phyloP scores from a whole-genome alignment of 2,113 vertebrate species.

The Herpailurus yagouaroundi region DNA sequence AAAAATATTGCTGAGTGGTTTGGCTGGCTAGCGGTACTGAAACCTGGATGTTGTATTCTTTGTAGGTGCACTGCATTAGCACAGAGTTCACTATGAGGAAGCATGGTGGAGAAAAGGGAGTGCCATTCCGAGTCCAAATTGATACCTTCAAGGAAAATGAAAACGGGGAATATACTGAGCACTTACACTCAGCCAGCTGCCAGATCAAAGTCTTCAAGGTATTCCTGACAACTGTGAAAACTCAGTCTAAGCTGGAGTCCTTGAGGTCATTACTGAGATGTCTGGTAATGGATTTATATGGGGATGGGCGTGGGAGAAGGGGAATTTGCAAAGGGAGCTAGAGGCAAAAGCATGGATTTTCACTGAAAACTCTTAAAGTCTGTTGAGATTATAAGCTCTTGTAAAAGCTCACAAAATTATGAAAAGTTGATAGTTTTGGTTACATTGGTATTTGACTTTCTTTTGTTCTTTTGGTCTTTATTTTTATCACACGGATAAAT shows the following conservation, averaged over 20 bases:
- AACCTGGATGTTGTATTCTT: not conserved
- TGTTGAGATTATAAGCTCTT: not conserved
- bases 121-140: conserved; percentile 97
- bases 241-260: not conserved
- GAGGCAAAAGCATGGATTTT: not conserved
- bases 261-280: conserved; percentile 5
- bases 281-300: not conserved
- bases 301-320: not conserved
- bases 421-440: not conserved
- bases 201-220: conserved; percentile 99
- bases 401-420: not conserved
- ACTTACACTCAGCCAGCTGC: conserved; percentile 98
- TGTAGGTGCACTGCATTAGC: conserved; percentile 98
- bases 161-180: conserved; percentile 95
- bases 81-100: conserved; percentile 99
- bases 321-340: not conserved
- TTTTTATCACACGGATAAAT: conserved; percentile 27
- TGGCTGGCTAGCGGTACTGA: not conserved
- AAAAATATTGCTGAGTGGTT: not conserved
- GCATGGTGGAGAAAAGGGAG: conserved; percentile 97
- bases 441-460: not conserved
- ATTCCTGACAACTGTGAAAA: conserved; percentile 42
- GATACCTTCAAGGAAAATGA: conserved; percentile 97
- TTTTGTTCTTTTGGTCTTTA: conserved; percentile 31
- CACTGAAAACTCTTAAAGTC: not conserved